A percentile compares a stretch with the other conserved stretches of the same genome.
phyloP scores from a whole-genome alignment of 1,140 invertebrate genomes.

The Drosophila repletoides region DNA sequence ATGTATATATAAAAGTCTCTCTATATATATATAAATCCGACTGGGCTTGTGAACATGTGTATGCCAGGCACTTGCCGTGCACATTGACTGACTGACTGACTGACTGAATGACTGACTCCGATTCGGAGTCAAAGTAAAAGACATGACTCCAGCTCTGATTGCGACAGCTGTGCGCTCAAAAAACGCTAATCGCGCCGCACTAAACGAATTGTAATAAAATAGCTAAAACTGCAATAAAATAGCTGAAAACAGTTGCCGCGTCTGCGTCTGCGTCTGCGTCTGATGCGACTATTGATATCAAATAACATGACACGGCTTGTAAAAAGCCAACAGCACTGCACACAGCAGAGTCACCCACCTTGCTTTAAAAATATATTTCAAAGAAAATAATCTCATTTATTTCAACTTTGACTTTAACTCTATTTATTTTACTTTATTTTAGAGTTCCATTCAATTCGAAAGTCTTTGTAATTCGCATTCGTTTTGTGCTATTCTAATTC shows the following conservation, averaged over 20 bases:
- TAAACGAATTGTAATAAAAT: slow-evolving; percentile 54
- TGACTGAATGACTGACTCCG: slow-evolving; percentile 28
- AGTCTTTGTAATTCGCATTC: no score
- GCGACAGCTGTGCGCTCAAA: slow-evolving; percentile 44
- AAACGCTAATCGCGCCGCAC: slow-evolving; percentile 41
- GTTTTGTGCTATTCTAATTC: no score
- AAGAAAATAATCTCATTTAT: no score
- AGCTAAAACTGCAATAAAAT: slow-evolving; percentile 15
- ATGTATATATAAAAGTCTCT: neutral
- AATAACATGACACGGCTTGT: slow-evolving; percentile 41
- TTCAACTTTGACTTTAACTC: no score
- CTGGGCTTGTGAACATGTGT: slow-evolving; percentile 64
- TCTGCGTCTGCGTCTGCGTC: neutral
- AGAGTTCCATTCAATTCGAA: no score
- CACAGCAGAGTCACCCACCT: neutral
- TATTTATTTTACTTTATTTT: no score
- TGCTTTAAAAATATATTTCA: no score
- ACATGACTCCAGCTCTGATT: slow-evolving; percentile 35
- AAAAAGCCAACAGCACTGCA: neutral
- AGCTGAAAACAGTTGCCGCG: neutral
- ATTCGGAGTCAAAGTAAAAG: slow-evolving; percentile 1
- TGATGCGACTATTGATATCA: slow-evolving; percentile 55
- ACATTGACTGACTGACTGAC: slow-evolving; percentile 55
- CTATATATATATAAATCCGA: no score
- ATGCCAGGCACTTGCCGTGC: slow-evolving; percentile 71